These are phyloP conservation scores for Calameuta idolon DNA, from an alignment of 2,888 invertebrate species.

Conservation along the genomic window DNA sequence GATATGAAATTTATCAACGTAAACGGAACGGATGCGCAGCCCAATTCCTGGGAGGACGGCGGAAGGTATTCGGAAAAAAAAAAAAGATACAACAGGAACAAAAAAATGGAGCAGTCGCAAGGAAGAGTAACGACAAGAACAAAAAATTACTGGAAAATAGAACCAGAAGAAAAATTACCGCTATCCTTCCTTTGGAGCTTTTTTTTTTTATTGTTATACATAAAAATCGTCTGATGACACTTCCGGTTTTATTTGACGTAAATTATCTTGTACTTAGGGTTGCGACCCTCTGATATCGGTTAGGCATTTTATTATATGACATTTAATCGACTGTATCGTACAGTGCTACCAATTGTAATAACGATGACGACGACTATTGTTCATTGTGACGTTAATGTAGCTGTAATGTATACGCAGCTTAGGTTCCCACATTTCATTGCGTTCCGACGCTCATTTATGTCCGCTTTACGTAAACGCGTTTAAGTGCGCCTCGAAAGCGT, in stretches of 20 bases:
- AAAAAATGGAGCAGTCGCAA: neutral
- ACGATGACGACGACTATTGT: neutral
- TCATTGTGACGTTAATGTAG: neutral
- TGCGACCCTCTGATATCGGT: no score
- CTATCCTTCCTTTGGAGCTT: neutral
- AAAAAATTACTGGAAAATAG: neutral
- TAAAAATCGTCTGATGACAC: neutral
- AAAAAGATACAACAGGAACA: neutral
- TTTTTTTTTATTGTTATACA: neutral
- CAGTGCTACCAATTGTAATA: neutral
- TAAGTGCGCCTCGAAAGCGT: neutral
- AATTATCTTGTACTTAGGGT: neutral
- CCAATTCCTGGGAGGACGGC: neutral
- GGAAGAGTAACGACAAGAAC: neutral
- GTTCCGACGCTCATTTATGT: neutral
- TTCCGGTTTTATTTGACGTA: neutral
- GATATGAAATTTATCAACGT: neutral
- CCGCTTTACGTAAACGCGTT: neutral
- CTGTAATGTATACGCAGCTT: neutral
- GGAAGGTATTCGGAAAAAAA: neutral
- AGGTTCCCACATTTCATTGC: neutral
- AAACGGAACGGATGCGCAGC: neutral
- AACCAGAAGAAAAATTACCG: neutral
- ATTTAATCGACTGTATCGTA: neutral
- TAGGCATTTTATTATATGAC: no score